phyloP scores from a whole-genome alignment of 2,113 vertebrate species.

The Heterocephalus glaber region DNA sequence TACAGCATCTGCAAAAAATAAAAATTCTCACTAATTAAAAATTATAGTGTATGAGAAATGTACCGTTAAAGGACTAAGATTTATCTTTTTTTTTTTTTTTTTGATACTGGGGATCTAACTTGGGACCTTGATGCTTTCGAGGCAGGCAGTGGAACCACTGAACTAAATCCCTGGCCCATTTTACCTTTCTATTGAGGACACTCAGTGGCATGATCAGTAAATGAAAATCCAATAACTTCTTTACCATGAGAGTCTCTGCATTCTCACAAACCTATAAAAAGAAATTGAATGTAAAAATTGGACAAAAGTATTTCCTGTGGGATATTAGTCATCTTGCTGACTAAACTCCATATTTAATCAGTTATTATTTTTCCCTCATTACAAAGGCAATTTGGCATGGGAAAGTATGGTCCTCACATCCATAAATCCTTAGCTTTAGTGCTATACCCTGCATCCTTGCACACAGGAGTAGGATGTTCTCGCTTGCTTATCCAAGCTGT shows the following conservation, averaged over 20 bases:
- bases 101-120: too few species aligned
- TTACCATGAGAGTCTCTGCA: slow-evolving; percentile 1
- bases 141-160: too few species aligned
- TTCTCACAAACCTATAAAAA: slow-evolving; percentile 32
- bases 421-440: background rate
- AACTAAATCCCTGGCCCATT: too few species aligned
- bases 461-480: background rate
- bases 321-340: slow-evolving; percentile 28
- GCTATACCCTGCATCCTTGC: background rate
- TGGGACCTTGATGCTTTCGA: too few species aligned
- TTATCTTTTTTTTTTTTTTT: too few species aligned
- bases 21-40: slow-evolving; percentile 2
- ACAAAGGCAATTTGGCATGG: background rate
- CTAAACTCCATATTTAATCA: slow-evolving; percentile 38
- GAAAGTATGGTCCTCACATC: background rate
- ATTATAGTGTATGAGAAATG: background rate
- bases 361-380: slow-evolving; percentile 37
- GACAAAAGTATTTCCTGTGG: background rate
- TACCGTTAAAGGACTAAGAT: slow-evolving; percentile 24
- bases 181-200: background rate
- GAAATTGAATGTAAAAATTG: slow-evolving; percentile 63
- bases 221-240: slow-evolving; percentile 35
- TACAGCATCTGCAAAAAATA: background rate
- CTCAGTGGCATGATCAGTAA: background rate
- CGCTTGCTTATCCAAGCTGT: background rate